Evolutionary conservation across 2,888 invertebrate genomes (phyloP), one percentile per base, ranked within the genome.

Genomic region (Cerastis leucographa): DNA sequence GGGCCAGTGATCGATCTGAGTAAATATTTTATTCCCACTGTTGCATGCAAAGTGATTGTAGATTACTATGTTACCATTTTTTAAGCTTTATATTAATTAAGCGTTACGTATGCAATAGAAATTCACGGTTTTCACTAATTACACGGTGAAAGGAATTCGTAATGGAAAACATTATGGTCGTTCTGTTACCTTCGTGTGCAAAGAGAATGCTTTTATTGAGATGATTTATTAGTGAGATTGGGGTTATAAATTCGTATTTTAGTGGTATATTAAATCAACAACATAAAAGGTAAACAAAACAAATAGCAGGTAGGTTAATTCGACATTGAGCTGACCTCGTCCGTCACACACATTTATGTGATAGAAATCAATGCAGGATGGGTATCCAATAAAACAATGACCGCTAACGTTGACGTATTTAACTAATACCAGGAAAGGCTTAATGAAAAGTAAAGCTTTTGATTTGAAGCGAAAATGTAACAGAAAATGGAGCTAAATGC

Each of bases 1-100:
- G 91, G 92, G 90, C 92, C 89, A 90, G 92, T 96, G 96, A 96
- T 96, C 94, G 96, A 96, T 96, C 94, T 94, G 90, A 88, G 91
- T 94, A 94, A 95, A 95, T 95, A 95, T 95, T 94, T 95, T 93
- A 95, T 94, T 93, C 91, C 90, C 91, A 90, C 88, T 91, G 91
- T 87, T 89, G 89, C 92, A 91, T 91, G 92, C 91, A 89, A 91
- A 92, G 92, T 90, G 91, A 93, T 93, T 92, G 92, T 93, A 92
- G 88, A 92, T 92, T 92, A 89, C 76, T 81, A 78, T 82, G 85
- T 85, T 78, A 84, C 87, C 66, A 70, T 86, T 86, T 82, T 80
- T 74, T 62, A 69, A 72, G 66, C 44, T 77, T 80, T 84, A 66
- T 78, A 77, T 72, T 82, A 78, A 78, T 77, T 75, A 69, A 66